A percentile compares a stretch with the other conserved stretches of the same genome.
Evolutionary conservation across 2,113 vertebrate species (phyloP).

Genomic region (Emydura subglobosa): DNA sequence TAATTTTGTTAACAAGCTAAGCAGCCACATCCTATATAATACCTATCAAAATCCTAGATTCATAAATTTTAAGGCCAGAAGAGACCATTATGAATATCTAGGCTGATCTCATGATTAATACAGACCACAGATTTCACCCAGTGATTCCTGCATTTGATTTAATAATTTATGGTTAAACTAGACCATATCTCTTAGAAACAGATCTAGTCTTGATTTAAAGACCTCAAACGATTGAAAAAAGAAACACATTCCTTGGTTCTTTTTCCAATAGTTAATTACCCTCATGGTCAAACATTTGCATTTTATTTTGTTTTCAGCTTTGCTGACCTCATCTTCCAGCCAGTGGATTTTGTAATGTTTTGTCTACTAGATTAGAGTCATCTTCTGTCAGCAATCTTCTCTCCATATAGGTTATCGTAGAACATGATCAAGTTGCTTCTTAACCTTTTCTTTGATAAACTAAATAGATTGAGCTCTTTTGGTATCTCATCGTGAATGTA

Average conservation of each 20-base stretch:
- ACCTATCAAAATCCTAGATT: background rate
- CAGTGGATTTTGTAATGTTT: background rate
- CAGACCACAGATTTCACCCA: background rate
- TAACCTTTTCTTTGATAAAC: background rate
- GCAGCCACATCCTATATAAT: background rate
- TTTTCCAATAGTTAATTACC: background rate
- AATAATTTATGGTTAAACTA: background rate
- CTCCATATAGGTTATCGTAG: background rate
- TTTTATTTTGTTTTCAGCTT: background rate
- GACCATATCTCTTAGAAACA: background rate
- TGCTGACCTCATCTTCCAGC: background rate
- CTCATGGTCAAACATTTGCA: background rate
- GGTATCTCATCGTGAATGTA: background rate
- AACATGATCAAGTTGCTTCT: background rate
- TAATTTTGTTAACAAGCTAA: background rate
- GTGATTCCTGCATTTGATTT: background rate
- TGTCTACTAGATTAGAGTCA: background rate
- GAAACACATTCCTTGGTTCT: background rate
- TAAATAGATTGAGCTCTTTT: background rate
- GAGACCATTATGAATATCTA: background rate
- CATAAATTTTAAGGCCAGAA: background rate
- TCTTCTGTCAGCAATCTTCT: background rate
- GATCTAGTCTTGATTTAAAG: background rate
- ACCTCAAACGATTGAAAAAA: background rate
- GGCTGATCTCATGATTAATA: background rate